Conservation (phyloP, 2,797 vertebrate species). For the Thripadectes ignobilis region DNA sequence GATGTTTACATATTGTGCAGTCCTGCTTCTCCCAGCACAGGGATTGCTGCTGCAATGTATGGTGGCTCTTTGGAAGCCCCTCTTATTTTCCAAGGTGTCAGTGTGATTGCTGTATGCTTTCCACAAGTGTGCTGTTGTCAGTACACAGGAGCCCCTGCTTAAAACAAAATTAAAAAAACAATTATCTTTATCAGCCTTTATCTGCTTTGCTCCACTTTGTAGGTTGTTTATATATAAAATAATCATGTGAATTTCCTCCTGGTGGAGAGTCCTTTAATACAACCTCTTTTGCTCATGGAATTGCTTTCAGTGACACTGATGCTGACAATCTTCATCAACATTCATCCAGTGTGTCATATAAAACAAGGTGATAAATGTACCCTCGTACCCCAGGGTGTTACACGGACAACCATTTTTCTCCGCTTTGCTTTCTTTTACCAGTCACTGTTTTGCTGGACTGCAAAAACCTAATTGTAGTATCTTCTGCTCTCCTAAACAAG, state of each 20-base stretch:
- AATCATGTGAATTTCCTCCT: conserved; percentile 19
- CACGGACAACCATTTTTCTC: conserved; percentile 23
- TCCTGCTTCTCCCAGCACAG: neutral
- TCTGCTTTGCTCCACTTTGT: neutral
- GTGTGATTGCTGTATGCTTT: neutral
- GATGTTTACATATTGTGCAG: neutral
- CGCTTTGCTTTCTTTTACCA: conserved; percentile 10
- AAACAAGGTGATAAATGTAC: conserved; percentile 55
- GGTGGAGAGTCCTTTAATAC: conserved; percentile 4
- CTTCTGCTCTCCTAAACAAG: conserved; percentile 66
- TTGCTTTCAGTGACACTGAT: conserved; percentile 16
- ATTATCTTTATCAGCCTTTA: neutral
- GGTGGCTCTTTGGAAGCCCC: neutral
- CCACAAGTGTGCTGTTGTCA: rapidly evolving
- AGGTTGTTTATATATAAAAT: neutral
- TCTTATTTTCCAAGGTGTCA: neutral
- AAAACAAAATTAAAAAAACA: neutral
- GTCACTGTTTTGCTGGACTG: neutral
- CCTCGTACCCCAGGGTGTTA: conserved; percentile 9
- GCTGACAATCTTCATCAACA: conserved; percentile 42
- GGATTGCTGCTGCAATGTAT: neutral
- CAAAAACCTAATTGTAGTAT: conserved; percentile 55
- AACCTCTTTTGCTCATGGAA: conserved; percentile 1
- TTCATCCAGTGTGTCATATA: conserved; percentile 23
- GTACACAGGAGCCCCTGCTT: neutral